Percentiles rank a stretch among this genome's conserved stretches.
These are phyloP conservation scores for Ctenomys sociabilis DNA, from an alignment of 2,113 vertebrate genomes.

Conservation along the genomic window DNA sequence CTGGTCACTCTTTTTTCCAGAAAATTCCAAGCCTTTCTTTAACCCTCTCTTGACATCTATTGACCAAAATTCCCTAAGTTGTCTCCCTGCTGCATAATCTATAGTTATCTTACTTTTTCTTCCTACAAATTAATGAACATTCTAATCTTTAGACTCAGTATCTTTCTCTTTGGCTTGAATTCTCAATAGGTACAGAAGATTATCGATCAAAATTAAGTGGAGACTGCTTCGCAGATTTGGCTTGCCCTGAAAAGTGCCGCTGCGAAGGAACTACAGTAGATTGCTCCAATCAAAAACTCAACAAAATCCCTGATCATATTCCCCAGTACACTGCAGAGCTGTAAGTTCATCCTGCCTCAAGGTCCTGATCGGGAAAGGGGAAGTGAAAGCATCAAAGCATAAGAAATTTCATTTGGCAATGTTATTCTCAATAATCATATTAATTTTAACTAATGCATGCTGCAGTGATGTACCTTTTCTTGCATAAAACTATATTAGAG, in stretches of 20 bases:
- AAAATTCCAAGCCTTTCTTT: conserved; percentile 85
- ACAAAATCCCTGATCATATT: conserved; percentile 96
- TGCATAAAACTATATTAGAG: not conserved
- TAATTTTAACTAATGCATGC: not conserved
- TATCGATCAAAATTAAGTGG: conserved; percentile 98
- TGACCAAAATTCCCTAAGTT: conserved; percentile 85
- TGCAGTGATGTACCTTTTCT: not conserved
- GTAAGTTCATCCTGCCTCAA: conserved; percentile 88
- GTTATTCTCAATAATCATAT: not conserved
- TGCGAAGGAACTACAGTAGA: conserved; percentile 98
- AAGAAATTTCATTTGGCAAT: not conserved
- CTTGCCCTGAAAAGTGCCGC: conserved; percentile 98
- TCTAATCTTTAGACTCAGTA: conserved; percentile 75
- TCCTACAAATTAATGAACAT: conserved; percentile 57
- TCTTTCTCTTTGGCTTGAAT: conserved; percentile 83
- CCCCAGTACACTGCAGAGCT: conserved; percentile 98
- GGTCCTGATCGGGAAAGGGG: not conserved
- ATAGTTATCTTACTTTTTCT: conserved; percentile 78
- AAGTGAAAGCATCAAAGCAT: not conserved
- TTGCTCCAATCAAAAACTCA: conserved; percentile 98
- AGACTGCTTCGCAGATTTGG: conserved; percentile 98
- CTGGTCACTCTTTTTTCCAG: conserved; percentile 87
- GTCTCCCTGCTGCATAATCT: conserved; percentile 83
- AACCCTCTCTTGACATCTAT: conserved; percentile 87
- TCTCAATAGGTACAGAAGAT: conserved; percentile 95